Base-by-base conservation (phyloP, 2,888 invertebrate genomes). In the Phragmatobia fuliginosa region DNA sequence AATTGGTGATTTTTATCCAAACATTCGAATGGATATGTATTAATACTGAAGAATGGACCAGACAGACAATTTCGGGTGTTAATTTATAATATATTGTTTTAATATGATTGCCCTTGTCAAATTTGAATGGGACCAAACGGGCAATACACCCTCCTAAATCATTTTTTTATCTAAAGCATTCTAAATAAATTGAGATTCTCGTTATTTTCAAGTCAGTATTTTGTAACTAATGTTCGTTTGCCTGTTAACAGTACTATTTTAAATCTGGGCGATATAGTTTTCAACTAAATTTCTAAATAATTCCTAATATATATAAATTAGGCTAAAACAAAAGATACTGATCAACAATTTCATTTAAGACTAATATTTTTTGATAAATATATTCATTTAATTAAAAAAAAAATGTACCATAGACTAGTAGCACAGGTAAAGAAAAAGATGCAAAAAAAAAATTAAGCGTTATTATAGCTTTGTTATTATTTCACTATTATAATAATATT, bases 1-100 rank as follows among this genome's bases (percentile, higher is more conserved):
- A 84, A 68, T 67, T 73, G 67, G 62, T 71, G 62, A 31, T 81
- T 79, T 80, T 77, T 77, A 80, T 63, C 75, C 64, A 56, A 70
- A 33, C 64, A 59, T 60, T 45, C 32, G 28, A 41, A 56, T 64
- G 45, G 68, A 68, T 36, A n/a, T n/a, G n/a, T n/a, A 67, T 31
- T 52, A 64, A 49, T 45, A 21, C 5, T 32, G 4, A 28, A 3
- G 16, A 8, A 14, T 10, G 36, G 36, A 31, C 52, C 28, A 28
- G 28, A 56, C 28, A 28, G 28, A 56, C 16, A 6, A 56, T 16
- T 56, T 56, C 28, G 16, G 56, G 1, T 56, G 25, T 11, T 21
- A n/a, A n/a, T n/a, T n/a, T n/a, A n/a, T n/a, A n/a, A n/a, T n/a
- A n/a, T n/a, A n/a, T n/a, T n/a, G n/a, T n/a, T n/a, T n/a, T n/a